Evolutionary conservation across 92 coral and sea anemone genomes (phyloP).

Genomic region (Palythoa caribaeorum): DNA sequence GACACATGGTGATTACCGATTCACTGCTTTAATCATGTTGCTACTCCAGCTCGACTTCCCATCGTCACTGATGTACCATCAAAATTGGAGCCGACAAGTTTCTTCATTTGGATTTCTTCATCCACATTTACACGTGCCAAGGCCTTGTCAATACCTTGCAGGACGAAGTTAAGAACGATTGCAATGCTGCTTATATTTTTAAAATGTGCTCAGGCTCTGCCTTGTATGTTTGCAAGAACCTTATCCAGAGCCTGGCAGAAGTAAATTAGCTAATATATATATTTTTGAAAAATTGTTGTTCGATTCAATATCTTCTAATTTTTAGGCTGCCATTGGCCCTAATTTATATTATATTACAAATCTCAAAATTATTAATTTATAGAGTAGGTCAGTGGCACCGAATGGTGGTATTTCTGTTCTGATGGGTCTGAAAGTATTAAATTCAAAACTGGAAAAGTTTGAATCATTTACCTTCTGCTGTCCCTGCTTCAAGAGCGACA

Average conservation of each 20-base stretch:
- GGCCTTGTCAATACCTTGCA: constrained; percentile 17
- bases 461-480: constrained; percentile 27
- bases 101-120: constrained; percentile 19
- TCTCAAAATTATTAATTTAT: too few species aligned
- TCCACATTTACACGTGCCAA: constrained; percentile 24
- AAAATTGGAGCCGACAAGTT: constrained; percentile 45
- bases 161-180: constrained; percentile 7
- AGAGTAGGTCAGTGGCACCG: too few species aligned
- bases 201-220: background rate
- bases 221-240: background rate
- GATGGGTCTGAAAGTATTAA: background rate
- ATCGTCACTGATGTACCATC: constrained; percentile 54
- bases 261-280: too few species aligned
- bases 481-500: constrained; percentile 53
- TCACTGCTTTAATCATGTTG: background rate
- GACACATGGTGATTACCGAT: background rate
- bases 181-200: background rate
- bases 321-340: too few species aligned
- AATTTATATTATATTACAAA: too few species aligned
- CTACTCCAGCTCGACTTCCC: constrained; percentile 23
- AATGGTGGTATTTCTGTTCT: background rate
- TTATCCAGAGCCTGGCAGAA: background rate
- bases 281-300: too few species aligned
- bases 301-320: too few species aligned
- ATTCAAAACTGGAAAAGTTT: background rate